Evolutionary conservation across 2,113 vertebrate species (phyloP), one percentile per base, ranked within the genome.

Genomic region (Thalassoma bifasciatum): DNA sequence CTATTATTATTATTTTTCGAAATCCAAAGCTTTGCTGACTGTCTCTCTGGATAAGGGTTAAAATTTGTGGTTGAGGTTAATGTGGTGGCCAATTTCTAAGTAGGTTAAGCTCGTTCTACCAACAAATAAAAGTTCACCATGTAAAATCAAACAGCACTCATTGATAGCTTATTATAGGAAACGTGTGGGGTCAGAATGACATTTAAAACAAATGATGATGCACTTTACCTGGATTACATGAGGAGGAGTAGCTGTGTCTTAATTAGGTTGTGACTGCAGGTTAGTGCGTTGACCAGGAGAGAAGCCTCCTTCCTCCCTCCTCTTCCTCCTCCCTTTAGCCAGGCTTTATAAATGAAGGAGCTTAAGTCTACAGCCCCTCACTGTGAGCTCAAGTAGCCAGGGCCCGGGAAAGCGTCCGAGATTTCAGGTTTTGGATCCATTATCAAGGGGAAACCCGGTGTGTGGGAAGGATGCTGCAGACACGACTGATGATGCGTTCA

Each of bases 321-420:
- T 68, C 63, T 56, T 60, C 71, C 79, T 76, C 72, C n/a, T 69
- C 75, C 79, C 69, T 54, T 52, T 64, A 50, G 50, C 56, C 50
- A 58, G 67, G 47, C 65, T 89, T 77, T 87, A 87, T 86, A 90
- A 88, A 63, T 52, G 53, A 79, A 37, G 72, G 79, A 74, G 57
- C 65, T 54, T 44, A 10, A 36, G 66, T 38, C 19, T 75, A 50
- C 49, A 56, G 81, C 53, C 53, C 57, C 70, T 70, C 59, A 57
- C 66, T 5, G 7, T 38, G 36, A 34, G 79, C 67, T 58, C 65
- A 14, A 44, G 13, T 17, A 17, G n/a, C n/a, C n/a, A n/a, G 42
- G 16, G 14, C 19, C 36, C 36, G 23, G 52, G 34, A 60, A 42
- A 73, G 13, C 47, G 46, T 17, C 52, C 22, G 50, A 51, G 24